Base-by-base conservation (phyloP, 2,113 vertebrate genomes). In the Stigmatopora argus region DNA sequence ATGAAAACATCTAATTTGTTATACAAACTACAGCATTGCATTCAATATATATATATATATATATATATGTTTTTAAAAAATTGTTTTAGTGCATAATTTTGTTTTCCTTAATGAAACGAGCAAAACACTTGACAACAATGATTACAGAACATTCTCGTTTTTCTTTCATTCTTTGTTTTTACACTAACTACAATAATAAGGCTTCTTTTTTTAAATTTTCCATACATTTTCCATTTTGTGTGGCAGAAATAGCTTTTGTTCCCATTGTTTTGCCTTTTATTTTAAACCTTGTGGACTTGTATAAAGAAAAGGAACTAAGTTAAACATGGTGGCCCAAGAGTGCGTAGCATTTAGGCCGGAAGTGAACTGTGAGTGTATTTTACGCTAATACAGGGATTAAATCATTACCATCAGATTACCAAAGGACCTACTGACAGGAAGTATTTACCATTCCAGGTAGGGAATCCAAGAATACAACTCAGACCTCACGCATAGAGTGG, bases 321-420 rank as follows among this genome's bases (percentile, higher is more conserved):
- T 75, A 7, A 17, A 61, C 55, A 71, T 56, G 3, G 55, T n/a
- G 52, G 66, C 65, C 53, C 65, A 57, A 67, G 51, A 48, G 68
- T 64, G 69, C 75, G 66, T 68, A 47, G 72, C 76, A 66, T 71
- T 45, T 66, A 49, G 72, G 66, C 77, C 77, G 84, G 78, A 82
- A 82, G 79, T 71, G 57, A 87, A 72, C 69, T 58, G 77, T 84
- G 73, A 69, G 80, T 47, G 64, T 80, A 79, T 77, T 73, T 78
- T 83, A 64, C 44, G 38, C 72, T 78, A 75, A 83, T 71, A 67
- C 67, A 21, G 67, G 70, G 82, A 89, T 89, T 88, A 89, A 83
- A 85, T 77, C 63, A 83, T 87, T 84, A 88, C 70, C 71, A 49
- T 77, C 62, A 83, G 86, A 90, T 87, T 85, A 89, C 63, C 84